These are phyloP conservation scores for Noctua janthe DNA, from an alignment of 2,888 invertebrate species.

Conservation along the genomic window DNA sequence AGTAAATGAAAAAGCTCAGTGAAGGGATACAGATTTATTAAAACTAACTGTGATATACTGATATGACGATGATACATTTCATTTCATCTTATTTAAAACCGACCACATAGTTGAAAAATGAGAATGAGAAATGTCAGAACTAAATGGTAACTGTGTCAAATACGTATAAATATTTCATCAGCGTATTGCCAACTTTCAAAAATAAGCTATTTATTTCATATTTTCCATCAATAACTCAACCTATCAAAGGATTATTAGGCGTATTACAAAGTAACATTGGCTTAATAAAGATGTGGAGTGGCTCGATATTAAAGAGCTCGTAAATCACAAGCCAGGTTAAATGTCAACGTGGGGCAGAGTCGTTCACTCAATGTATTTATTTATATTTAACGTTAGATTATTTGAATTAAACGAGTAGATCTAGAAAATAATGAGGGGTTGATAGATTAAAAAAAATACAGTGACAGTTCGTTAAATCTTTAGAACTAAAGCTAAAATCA, in stretches of 20 bases:
- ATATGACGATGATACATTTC: not conserved
- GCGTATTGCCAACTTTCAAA: not conserved
- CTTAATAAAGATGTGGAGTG: constrained; percentile 63
- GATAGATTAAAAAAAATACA: not conserved
- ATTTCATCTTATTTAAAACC: not conserved
- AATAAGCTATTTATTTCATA: constrained; percentile 11
- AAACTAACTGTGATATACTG: not conserved
- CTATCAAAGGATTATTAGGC: constrained; percentile 35
- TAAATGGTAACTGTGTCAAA: not conserved
- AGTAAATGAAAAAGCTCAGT: not conserved
- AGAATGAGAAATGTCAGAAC: not conserved
- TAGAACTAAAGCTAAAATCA: not conserved
- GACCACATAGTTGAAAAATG: not conserved
- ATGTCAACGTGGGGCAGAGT: constrained; percentile 38
- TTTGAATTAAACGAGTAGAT: not conserved
- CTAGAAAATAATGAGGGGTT: not conserved
- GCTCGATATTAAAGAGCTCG: constrained; percentile 49
- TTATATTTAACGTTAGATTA: constrained; percentile 5
- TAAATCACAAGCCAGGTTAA: constrained; percentile 59
- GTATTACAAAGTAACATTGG: constrained; percentile 44
- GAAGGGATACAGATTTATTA: not conserved
- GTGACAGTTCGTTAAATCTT: not conserved
- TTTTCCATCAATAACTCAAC: constrained; percentile 6
- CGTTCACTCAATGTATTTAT: constrained; percentile 14
- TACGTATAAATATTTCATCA: not conserved